These are phyloP conservation scores for Charaxes varanes DNA, from an alignment of 1,140 invertebrate species.

Conservation along the genomic window DNA sequence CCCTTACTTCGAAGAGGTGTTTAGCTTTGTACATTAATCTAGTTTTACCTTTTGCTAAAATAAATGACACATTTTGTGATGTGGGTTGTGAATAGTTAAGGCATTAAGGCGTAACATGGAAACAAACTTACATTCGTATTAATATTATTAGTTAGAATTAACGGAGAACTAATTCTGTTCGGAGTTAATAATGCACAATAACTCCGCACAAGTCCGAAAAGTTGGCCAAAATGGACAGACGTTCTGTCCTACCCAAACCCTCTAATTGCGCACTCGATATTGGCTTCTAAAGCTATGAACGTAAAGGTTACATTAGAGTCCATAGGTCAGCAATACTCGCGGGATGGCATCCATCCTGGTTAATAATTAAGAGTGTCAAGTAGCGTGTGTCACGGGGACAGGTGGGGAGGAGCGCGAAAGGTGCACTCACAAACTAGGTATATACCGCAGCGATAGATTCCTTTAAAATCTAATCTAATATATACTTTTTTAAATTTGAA, in stretches of 20 bases:
- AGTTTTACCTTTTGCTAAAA: no score
- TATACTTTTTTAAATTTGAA: no score
- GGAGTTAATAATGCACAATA: slow-evolving; percentile 20
- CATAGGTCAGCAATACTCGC: slow-evolving; percentile 10
- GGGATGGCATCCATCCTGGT: slow-evolving; percentile 54
- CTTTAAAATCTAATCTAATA: no score
- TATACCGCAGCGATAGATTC: no score
- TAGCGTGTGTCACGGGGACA: slow-evolving; percentile 25
- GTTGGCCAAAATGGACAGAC: slow-evolving; percentile 26
- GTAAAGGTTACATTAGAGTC: not conserved
- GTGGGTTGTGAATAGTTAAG: no score
- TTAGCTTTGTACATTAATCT: no score
- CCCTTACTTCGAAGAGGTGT: no score
- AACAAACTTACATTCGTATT: no score
- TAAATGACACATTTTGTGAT: no score
- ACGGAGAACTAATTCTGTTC: slow-evolving; percentile 1
- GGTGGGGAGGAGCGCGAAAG: slow-evolving; percentile 12
- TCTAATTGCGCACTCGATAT: not conserved
- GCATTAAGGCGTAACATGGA: no score
- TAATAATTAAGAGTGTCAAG: slow-evolving; percentile 61
- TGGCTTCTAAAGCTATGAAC: not conserved
- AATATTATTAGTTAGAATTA: no score
- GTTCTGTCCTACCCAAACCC: not conserved
- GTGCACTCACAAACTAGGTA: no score
- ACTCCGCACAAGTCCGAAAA: slow-evolving; percentile 24